These are phyloP conservation scores for Gastrophysa polygoni DNA, from an alignment of 2,888 invertebrate species.

Conservation along the genomic window DNA sequence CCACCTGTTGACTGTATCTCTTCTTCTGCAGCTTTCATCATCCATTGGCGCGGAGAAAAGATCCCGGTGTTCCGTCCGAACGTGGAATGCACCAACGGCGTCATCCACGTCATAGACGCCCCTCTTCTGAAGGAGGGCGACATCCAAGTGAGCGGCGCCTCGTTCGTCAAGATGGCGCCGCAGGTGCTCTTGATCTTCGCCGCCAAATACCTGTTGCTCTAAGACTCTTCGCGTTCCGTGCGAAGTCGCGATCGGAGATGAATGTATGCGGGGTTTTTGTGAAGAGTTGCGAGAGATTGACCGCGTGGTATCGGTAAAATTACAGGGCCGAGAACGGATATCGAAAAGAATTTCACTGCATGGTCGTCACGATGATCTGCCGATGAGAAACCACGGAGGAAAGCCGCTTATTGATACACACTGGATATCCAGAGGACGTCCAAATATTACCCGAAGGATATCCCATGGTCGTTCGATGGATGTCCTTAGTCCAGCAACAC, in stretches of 20 bases:
- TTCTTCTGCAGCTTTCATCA: slow-evolving; percentile 73
- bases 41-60: slow-evolving; percentile 84
- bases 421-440: too few species aligned
- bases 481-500: too few species aligned
- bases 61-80: slow-evolving; percentile 89
- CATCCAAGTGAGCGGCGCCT: slow-evolving; percentile 69
- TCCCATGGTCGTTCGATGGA: too few species aligned
- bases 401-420: too few species aligned
- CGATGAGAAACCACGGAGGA: too few species aligned
- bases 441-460: too few species aligned
- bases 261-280: slow-evolving; percentile 30
- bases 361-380: too few species aligned
- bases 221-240: slow-evolving; percentile 30
- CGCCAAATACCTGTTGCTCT: slow-evolving; percentile 47
- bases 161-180: slow-evolving; percentile 46
- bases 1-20: too few species aligned
- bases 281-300: slow-evolving; percentile 16
- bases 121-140: slow-evolving; percentile 86
- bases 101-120: slow-evolving; percentile 91
- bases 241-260: slow-evolving; percentile 4
- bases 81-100: slow-evolving; percentile 94
- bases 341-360: too few species aligned
- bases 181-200: slow-evolving; percentile 56
- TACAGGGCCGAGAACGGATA: too few species aligned
- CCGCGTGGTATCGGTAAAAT: background rate